Base-by-base conservation (phyloP, 2,113 vertebrate species). In the Pelodiscus sinensis region DNA sequence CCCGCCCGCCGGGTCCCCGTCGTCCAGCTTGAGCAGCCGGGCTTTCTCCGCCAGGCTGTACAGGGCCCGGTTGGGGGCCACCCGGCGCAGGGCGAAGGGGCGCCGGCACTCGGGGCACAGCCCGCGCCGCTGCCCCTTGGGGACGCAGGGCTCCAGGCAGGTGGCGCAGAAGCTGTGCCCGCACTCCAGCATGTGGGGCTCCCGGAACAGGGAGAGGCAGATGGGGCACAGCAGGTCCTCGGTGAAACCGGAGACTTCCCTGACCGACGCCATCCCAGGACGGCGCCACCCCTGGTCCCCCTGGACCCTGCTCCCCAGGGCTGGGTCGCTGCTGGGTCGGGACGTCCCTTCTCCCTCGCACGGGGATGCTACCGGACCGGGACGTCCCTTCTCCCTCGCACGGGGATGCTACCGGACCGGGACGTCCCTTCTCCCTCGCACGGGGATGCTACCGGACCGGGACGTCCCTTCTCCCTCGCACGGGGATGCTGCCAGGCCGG, bases 211-310 rank as follows among this genome's bases (percentile, higher is more conserved):
- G 52, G 84, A 80, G 58, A 83, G 89, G 52, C 92, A 93, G 52
- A 93, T 79, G 80, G 92, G 80, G 6, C 92, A 93, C 6, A 87
- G 83, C 35, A 93, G 58, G 44, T 93, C 92, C 52, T 93, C 89
- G 0, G 84, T 78, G 16, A 91, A 82, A 58, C 80, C 57, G 57
- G 84, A 82, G 3, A 79, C 84, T 16, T 91, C 80, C 56, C 51
- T 38, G 24, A 82, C 80, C 0, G 84, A 91, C 1, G 90, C 84
- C 90, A 91, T 91, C n/a, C 18, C 58, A 25, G 6, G 55, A 21
- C 21, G 55, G 55, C 19, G 56, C 21, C 18, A 19, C 4, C 21
- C 56, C 56, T 62, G 25, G 9, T 62, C 58, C 58, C 25, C 1
- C n/a, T n/a, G n/a, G n/a, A n/a, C n/a, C n/a, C n/a, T n/a, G n/a